Percentiles rank a stretch among this genome's conserved stretches.
Evolutionary conservation across 2,113 vertebrate species (phyloP).

Genomic region (Ovis aries): ARS-UI_Ramb_v3.0 NC_056062.1:8314501-8315000

Average conservation of each 20-base stretch:
- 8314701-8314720: not conserved
- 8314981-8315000: not conserved
- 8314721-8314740: not conserved
- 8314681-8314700: not conserved
- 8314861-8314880: not conserved
- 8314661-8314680: not conserved
- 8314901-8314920: not conserved
- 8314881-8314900: not conserved
- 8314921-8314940: not conserved
- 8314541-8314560: no score
- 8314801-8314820: not conserved
- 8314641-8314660: not conserved
- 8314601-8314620: not conserved
- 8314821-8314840: not conserved
- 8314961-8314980: not conserved
- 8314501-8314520: no score
- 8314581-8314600: not conserved
- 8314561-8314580: no score
- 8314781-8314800: not conserved
- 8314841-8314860: not conserved
- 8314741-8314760: not conserved
- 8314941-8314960: not conserved
- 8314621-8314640: not conserved
- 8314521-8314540: no score
- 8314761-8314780: not conserved